Conservation (phyloP, 2,888 invertebrate genomes). For the Polia nebulosa region DNA sequence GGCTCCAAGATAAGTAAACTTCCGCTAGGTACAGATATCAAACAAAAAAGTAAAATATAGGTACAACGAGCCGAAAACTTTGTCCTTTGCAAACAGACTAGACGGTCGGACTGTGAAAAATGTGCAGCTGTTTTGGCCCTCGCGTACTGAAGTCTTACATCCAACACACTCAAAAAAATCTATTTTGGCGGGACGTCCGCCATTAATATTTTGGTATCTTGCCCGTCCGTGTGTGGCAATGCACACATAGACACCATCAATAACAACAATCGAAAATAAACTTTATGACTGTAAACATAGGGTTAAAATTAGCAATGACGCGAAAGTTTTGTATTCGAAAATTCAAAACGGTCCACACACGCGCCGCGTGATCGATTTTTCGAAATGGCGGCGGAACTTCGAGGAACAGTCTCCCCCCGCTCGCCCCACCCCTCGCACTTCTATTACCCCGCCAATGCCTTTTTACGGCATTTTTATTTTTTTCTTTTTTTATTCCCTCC, state of each 20-base stretch:
- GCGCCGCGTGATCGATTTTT: slow-evolving; percentile 88
- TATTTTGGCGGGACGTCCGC: slow-evolving; percentile 78
- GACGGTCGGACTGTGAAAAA: slow-evolving; percentile 43
- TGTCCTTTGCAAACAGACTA: slow-evolving; percentile 42
- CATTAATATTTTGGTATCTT: slow-evolving; percentile 82
- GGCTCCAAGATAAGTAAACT: slow-evolving; percentile 35
- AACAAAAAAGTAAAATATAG: slow-evolving; percentile 17
- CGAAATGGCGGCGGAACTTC: slow-evolving; percentile 76
- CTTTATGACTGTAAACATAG: slow-evolving; percentile 20
- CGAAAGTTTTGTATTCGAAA: slow-evolving; percentile 75
- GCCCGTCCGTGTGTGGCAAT: slow-evolving; percentile 67
- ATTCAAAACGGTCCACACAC: slow-evolving; percentile 86
- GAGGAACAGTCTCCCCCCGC: slow-evolving; percentile 66
- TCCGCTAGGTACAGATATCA: slow-evolving; percentile 32
- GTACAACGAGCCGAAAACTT: slow-evolving; percentile 12
- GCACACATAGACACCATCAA: slow-evolving; percentile 60
- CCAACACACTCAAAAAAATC: slow-evolving; percentile 71
- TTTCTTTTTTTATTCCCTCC: slow-evolving; percentile 77
- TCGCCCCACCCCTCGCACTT: slow-evolving; percentile 66
- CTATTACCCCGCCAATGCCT: slow-evolving; percentile 79
- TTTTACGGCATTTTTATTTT: slow-evolving; percentile 81
- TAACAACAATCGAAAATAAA: slow-evolving; percentile 53
- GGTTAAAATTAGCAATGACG: slow-evolving; percentile 54
- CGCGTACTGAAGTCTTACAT: slow-evolving; percentile 55
- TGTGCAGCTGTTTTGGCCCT: slow-evolving; percentile 42